Evolutionary conservation across 2,113 vertebrate genomes (phyloP).

Genomic region (Syngnathus scovelli): DNA sequence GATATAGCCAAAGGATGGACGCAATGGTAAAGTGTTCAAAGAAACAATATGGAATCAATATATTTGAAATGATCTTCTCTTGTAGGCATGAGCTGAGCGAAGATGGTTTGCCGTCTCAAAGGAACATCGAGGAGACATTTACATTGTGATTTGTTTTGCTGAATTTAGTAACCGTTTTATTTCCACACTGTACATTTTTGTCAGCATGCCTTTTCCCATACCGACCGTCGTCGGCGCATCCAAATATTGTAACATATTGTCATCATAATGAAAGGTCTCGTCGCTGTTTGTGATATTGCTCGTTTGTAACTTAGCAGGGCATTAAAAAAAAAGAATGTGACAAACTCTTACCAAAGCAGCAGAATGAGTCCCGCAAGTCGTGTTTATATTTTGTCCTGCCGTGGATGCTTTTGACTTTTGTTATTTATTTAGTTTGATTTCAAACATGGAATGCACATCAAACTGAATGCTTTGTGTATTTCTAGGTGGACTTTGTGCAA

Average conservation of each 20-base stretch:
- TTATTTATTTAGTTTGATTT: conserved; percentile 41
- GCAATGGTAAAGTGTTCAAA: conserved; percentile 77
- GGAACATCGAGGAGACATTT: conserved; percentile 41
- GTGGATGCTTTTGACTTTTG: conserved; percentile 51
- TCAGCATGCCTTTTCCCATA: conserved; percentile 36
- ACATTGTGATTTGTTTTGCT: conserved; percentile 24
- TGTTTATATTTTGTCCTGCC: conserved; percentile 39
- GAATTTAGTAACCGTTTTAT: conserved; percentile 17
- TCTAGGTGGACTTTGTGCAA: conserved; percentile 48
- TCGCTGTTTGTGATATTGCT: conserved; percentile 76
- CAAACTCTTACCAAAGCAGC: conserved; percentile 55
- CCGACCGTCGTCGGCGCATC: conserved; percentile 1
- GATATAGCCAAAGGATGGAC: conserved; percentile 91
- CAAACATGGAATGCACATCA: conserved; percentile 46
- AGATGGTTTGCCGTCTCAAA: conserved; percentile 73
- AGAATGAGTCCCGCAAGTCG: conserved; percentile 18
- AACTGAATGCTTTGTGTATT: conserved; percentile 37
- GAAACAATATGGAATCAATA: no score
- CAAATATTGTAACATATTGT: conserved; percentile 24
- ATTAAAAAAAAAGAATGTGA: conserved; percentile 10
- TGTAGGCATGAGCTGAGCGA: conserved; percentile 89
- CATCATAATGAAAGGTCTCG: conserved; percentile 23
- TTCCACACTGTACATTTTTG: conserved; percentile 22
- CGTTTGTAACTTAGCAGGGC: conserved; percentile 33
- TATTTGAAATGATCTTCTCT: background rate